Evolutionary conservation across 2,113 vertebrate genomes (phyloP).

Genomic region (Nesoenas mayeri): DNA sequence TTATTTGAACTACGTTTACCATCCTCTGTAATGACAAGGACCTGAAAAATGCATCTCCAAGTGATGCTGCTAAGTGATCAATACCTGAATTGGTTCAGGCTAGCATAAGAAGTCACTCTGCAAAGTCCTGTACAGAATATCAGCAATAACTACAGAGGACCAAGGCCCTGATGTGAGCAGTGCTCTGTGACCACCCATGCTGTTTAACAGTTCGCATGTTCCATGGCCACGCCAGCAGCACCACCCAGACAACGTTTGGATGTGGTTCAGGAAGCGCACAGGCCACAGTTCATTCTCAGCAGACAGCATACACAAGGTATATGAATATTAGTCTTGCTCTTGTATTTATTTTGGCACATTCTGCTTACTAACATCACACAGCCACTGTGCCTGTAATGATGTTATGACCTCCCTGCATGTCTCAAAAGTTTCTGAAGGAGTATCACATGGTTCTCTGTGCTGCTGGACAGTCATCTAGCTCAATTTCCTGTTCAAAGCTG

Average conservation of each 20-base stretch:
- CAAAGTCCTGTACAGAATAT: not conserved
- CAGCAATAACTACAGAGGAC: not conserved
- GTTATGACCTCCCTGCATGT: not conserved
- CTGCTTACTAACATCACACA: not conserved
- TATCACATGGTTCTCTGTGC: not conserved
- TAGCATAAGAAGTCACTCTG: not conserved
- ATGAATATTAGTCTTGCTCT: not conserved
- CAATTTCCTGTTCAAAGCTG: not conserved
- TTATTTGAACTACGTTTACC: not conserved
- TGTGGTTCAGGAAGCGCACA: not conserved
- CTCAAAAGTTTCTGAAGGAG: not conserved
- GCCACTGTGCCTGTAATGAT: not conserved
- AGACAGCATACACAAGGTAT: not conserved
- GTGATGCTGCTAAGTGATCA: not conserved
- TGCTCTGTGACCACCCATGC: not conserved
- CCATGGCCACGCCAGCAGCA: fast-evolving
- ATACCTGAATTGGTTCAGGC: not conserved
- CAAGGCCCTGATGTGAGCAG: not conserved
- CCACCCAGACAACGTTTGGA: not conserved
- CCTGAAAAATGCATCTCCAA: not conserved
- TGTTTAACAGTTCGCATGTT: not conserved
- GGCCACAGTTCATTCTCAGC: not conserved
- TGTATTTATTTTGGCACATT: not conserved
- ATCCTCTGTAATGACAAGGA: not conserved
- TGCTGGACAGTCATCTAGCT: not conserved